Base-by-base conservation (phyloP, 2,113 vertebrate species). In the Indri indri region DNA sequence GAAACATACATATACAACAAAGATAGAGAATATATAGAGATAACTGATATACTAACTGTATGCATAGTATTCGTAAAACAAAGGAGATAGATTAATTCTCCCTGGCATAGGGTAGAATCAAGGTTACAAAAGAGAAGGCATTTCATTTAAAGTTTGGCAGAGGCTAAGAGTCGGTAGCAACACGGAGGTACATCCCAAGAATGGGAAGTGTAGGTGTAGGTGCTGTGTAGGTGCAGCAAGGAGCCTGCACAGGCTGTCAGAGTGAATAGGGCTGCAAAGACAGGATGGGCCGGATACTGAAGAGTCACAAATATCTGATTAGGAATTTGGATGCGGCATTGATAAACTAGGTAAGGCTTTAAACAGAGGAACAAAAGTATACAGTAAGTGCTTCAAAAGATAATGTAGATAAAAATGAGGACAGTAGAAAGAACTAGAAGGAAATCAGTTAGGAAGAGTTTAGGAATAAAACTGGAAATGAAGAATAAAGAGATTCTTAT, bases 161-260 rank as follows among this genome's bases (percentile, higher is more conserved):
- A 9, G 20, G 30, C 65, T 52, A 11, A 68, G 52, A 77, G 9
- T 57, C 54, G 27, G 47, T 54, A 45, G 22, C 27, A 74, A 50
- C 18, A n/a, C 34, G 30, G 54, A 91, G 23, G 4, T 27, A 0
- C 84, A n/a, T 63, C 3, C 3, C 4, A 61, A 8, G 47, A 70
- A 27, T 20, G 7, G 30, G 13, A 73, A 12, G 3, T 70, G 3
- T 42, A 42, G 40, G 40, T 42, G 40, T 42, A 42, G 40, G 14
- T 32, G 5, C 10, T 23, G 3, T 17, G 0, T 18, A 6, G 16
- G 65, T 52, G 23, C 14, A 52, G 13, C 3, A 47, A 40, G 0
- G 0, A 65, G 54, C 47, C 61, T 42, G 3, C 12, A 12, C 5
- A 25, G 42, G 25, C 13, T 70, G 0, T 34, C 11, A 23, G 42